Evolutionary conservation across 2,888 invertebrate genomes (phyloP), one percentile per base, ranked within the genome.

Genomic region (Ectobius pallidus): DNA sequence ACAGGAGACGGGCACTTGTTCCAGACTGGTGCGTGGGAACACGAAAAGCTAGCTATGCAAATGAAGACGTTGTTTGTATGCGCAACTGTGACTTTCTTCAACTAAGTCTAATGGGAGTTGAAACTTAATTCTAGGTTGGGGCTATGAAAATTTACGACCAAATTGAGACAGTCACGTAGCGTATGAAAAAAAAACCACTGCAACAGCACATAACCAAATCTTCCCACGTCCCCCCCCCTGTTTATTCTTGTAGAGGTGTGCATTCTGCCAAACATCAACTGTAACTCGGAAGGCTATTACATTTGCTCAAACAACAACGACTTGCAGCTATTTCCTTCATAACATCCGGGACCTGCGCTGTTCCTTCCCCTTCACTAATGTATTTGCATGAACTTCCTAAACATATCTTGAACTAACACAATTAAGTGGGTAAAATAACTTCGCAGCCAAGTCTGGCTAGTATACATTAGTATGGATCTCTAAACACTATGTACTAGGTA

Each of bases 31-130:
- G 58, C 27, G 30, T 58, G 58, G 27, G 32, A 52, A 52, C 9
- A 52, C 25, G 18, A n/a, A 46, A 46, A 61, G 58, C 27, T 14
- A 27, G 44, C 39, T 44, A 65, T 65, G 65, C 44, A 65, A 65
- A 65, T 65, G 65, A 65, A 30, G 30, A 14, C 3, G n/a, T n/a
- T 11, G 25, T 61, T 58, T 70, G 70, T 70, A 61, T 70, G 58
- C 70, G 34, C 55, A 61, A 70, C 58, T 70, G 61, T 25, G 39
- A 44, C 58, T 58, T 70, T 70, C 70, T 70, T 70, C 42, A 58
- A 70, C 34, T 58, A 58, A 61, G 61, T 70, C 58, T 70, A 70
- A 70, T 70, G 70, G 70, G 70, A 70, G 70, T 70, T 70, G 58
- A 70, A 61, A 55, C 70, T 70, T 70, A 70, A 70, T 70, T 58